Conservation (phyloP, 2,113 vertebrate species). For the Rhinoptilus africanus region DNA sequence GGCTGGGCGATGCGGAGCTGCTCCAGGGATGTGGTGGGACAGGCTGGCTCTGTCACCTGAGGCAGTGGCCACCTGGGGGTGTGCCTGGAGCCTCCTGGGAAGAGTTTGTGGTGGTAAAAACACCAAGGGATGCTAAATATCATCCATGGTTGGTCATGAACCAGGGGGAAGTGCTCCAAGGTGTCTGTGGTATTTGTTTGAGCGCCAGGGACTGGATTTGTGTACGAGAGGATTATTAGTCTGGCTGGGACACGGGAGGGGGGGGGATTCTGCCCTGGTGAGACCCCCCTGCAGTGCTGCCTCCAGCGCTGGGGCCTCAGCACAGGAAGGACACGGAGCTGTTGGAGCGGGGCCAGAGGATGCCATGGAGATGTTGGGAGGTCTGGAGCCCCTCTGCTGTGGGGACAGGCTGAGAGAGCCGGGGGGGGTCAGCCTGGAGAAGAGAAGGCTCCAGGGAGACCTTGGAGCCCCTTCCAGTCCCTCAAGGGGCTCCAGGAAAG, state of each 20-base stretch:
- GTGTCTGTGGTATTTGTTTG: neutral
- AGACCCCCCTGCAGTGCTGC: neutral
- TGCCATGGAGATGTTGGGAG: neutral
- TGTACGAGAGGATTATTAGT: fast-evolving
- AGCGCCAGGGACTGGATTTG: fast-evolving
- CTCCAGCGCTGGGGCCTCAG: neutral
- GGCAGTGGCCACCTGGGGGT: neutral
- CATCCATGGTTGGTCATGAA: fast-evolving
- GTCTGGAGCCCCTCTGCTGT: neutral
- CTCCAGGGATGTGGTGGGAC: neutral
- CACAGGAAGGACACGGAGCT: neutral
- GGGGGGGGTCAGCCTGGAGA: no score
- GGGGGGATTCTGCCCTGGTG: neutral
- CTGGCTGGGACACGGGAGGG: fast-evolving
- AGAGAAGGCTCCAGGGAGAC: no score
- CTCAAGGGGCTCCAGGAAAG: no score
- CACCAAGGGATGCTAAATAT: neutral
- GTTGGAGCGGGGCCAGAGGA: neutral
- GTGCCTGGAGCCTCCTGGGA: neutral
- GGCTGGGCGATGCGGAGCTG: neutral
- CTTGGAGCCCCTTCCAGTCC: no score
- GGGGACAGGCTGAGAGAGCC: neutral
- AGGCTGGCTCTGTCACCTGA: neutral
- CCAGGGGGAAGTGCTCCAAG: fast-evolving
- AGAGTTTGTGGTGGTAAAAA: neutral